phyloP scores from a whole-genome alignment of 2,888 invertebrate species.

The Tholera decimalis region DNA sequence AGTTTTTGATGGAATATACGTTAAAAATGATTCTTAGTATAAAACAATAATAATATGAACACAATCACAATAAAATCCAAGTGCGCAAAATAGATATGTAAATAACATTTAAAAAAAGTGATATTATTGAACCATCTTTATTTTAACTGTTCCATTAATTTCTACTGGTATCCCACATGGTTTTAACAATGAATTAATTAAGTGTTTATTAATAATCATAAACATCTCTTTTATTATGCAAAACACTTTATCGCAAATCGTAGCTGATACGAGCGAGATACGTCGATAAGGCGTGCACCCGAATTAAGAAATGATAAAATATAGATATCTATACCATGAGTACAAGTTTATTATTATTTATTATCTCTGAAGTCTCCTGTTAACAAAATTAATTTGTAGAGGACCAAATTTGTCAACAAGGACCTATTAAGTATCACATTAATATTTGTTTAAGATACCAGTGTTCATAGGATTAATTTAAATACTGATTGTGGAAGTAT shows the following conservation, averaged over 20 bases:
- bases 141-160: no score
- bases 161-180: background rate
- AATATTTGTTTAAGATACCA: slow-evolving; percentile 22
- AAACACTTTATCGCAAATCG: slow-evolving; percentile 65
- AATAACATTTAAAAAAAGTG: background rate
- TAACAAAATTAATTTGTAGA: slow-evolving; percentile 31
- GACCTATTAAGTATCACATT: slow-evolving; percentile 20
- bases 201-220: slow-evolving; percentile 56
- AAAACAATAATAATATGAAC: no score
- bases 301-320: slow-evolving; percentile 65
- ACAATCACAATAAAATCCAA: background rate
- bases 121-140: background rate
- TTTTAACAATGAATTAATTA: slow-evolving; percentile 28
- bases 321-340: slow-evolving; percentile 26
- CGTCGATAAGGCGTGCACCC: slow-evolving; percentile 53
- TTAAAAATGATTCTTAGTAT: no score
- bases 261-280: slow-evolving; percentile 65
- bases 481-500: background rate
- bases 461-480: background rate
- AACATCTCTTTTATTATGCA: slow-evolving; percentile 64
- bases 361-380: slow-evolving; percentile 37
- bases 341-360: slow-evolving; percentile 43
- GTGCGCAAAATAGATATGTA: background rate
- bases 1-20: no score
- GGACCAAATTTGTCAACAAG: slow-evolving; percentile 28